Base-by-base conservation (phyloP, 1,140 invertebrate species). In the Platorchestia sp. region DNA sequence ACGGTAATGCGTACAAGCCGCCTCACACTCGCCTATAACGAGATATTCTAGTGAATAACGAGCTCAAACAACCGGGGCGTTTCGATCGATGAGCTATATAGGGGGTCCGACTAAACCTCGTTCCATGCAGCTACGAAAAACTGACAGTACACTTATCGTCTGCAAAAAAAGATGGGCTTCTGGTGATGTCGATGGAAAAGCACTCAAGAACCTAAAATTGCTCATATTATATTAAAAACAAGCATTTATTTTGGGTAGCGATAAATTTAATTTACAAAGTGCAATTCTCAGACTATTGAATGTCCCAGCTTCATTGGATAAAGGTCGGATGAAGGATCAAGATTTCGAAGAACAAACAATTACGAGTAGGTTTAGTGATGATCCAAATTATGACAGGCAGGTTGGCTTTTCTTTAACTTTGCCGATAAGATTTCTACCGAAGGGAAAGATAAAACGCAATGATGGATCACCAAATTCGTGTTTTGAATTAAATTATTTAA, bases 31-130 rank as follows among this genome's bases (percentile, higher is more conserved):
- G n/a, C 41, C 87, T 27, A 89, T 89, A 89, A 89, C 87, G 87
- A 89, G 41, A 89, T 44, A 42, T 89, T 89, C 27, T 89, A 89
- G 87, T 44, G 87, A 41, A 89, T 89, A 43, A 89, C 42, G 87
- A 42, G 87, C 43, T 41, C 87, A 75, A 75, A 42, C 87, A 42
- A 42, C 53, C 5, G n/a, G 6, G 14, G 43, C 87, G 22, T 16
- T 41, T 42, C 87, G 41, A 89, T 89, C 87, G 87, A 89, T 89
- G 87, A 89, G 27, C 87, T 44, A 75, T 75, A 75, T 27, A 36
- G 59, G 59, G 59, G 59, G 7, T 10, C 27, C 27, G 10, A 75
- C 59, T 19, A 14, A 75, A 27, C 59, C 59, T 22, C 59, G 59
- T 75, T 27, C 59, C 27, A 75, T 75, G 27, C 14, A 75, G 36